These are phyloP conservation scores for Morpho helenor DNA, from an alignment of 2,888 invertebrate species.

Conservation along the genomic window DNA sequence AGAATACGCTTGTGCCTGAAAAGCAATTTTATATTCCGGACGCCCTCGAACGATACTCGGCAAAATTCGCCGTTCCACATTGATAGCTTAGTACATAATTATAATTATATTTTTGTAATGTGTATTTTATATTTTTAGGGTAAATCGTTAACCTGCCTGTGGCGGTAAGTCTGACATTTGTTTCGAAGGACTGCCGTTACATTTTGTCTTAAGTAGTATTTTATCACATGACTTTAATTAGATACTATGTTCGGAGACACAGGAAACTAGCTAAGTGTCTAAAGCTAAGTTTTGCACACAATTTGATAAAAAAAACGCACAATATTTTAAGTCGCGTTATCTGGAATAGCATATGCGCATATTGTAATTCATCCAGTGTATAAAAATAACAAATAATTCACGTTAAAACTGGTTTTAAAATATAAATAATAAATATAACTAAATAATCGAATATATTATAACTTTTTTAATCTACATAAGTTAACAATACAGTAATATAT, in stretches of 20 bases:
- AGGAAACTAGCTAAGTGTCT: conserved; percentile 4
- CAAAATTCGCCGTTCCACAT: conserved; percentile 47
- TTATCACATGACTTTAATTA: conserved; percentile 2
- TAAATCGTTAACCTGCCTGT: conserved; percentile 19
- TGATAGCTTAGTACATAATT: conserved; percentile 23
- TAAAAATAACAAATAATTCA: too few relatives aligned
- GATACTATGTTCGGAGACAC: neutral
- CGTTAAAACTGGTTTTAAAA: too few relatives aligned
- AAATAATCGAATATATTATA: too few relatives aligned
- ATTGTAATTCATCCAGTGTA: too few relatives aligned
- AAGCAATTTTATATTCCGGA: conserved; percentile 42
- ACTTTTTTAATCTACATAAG: too few relatives aligned
- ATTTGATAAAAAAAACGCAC: too few relatives aligned
- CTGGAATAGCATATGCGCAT: too few relatives aligned
- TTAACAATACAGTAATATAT: too few relatives aligned
- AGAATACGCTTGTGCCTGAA: conserved; percentile 52
- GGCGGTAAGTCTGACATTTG: conserved; percentile 53
- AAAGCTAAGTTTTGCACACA: neutral
- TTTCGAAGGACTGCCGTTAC: conserved; percentile 48
- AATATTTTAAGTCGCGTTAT: too few relatives aligned
- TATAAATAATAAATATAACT: too few relatives aligned
- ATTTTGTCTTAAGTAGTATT: conserved; percentile 19
- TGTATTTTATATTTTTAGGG: conserved; percentile 17
- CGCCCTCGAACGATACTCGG: conserved; percentile 20
- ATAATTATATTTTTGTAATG: conserved; percentile 27